Evolutionary conservation across 2,797 vertebrate species (phyloP), one percentile per base, ranked within the genome.

Genomic region (Sandelia bainsii): DNA sequence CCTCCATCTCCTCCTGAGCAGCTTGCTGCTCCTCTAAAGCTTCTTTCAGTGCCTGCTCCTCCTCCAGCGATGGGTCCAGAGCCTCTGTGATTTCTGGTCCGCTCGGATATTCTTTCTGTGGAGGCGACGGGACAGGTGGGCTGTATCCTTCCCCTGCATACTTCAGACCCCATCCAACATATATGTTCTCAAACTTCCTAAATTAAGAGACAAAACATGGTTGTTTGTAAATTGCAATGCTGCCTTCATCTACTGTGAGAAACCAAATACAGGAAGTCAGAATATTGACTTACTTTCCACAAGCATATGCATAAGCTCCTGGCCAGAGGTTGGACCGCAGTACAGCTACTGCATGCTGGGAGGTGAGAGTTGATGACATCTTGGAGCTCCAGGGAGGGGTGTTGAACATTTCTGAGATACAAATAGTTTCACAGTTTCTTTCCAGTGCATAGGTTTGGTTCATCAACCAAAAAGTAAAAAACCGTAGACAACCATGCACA

Each of bases 161-260:
- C 89, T 98, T 99, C 83, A 95, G 87, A 58, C 98, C 98, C 97
- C 97, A 99, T 65, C 98, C 98, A 52, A 98, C 79, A 80, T 99
- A 99, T 58, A 98, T 90, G 87, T 97, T 98, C 60, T 95, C 97
- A 93, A 98, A 99, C 69, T 94, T 98, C 82, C 98, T 99, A 60
- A 46, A 75, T 23, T 1, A 65, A 49, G 17, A 77, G 23, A 77
- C 19, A 75, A 13, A 7, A 61, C 6, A 48, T 32, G 5, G 8
- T 10, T 50, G 19, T 44, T 23, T 62, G n/a, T 22, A 37, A 68
- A 56, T 16, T 46, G 6, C 16, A 61, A n/a, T 20, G 13, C 3
- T 62, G 8, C 12, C 19, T 53, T 53, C 19, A 62, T 27, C 17
- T 13, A 16, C 14, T 25, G 7, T 22, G 11, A 66, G 11, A 44